Conservation (phyloP, 1,140 invertebrate species). For the Paralvinella palmiformis region DNA sequence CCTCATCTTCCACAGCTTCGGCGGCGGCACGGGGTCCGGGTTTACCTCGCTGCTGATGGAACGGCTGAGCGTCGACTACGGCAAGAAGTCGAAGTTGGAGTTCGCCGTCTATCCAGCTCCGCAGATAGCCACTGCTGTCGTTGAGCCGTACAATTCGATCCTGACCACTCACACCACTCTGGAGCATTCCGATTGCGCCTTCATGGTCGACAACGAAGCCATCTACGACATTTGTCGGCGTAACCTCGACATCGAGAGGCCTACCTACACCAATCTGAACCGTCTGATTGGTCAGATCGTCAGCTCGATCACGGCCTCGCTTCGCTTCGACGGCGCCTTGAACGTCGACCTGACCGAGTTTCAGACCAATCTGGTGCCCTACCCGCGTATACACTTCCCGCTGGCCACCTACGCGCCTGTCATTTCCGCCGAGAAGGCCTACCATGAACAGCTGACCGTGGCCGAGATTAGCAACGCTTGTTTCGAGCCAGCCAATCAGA, state of each 20-base stretch:
- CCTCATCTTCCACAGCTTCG: constrained; percentile 84
- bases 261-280: constrained; percentile 77
- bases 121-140: constrained; percentile 70
- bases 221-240: constrained; percentile 73
- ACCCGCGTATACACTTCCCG: constrained; percentile 48
- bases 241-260: constrained; percentile 63
- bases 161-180: constrained; percentile 73
- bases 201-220: constrained; percentile 82
- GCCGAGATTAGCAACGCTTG: too few relatives aligned
- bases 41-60: constrained; percentile 87
- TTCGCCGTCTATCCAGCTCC: constrained; percentile 85
- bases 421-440: too few relatives aligned
- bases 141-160: constrained; percentile 83
- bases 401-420: constrained; percentile 45
- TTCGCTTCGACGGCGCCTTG: constrained; percentile 77
- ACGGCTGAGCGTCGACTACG: constrained; percentile 78
- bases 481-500: too few relatives aligned
- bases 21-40: constrained; percentile 82
- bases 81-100: constrained; percentile 83
- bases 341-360: constrained; percentile 80
- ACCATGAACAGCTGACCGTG: too few relatives aligned
- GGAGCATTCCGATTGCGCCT: constrained; percentile 73
- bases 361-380: constrained; percentile 55
- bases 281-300: constrained; percentile 68
- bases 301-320: constrained; percentile 58